Percentiles rank a stretch among this genome's conserved stretches.
phyloP scores from a whole-genome alignment of 23 tunicate species.

The Halocynthia aurantium region DNA sequence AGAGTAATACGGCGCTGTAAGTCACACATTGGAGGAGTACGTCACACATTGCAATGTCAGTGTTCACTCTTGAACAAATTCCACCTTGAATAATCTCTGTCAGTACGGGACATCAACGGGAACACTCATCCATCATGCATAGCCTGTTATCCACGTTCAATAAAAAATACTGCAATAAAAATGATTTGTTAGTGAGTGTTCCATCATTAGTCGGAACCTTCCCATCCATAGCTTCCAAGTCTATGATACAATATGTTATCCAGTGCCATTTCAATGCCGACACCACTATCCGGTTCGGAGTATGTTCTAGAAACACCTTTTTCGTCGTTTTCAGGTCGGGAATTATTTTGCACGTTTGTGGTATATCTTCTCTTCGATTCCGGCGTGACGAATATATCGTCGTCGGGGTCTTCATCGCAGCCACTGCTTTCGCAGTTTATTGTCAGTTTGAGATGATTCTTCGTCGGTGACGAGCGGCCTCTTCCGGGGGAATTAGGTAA shows the following conservation, averaged over 20 bases:
- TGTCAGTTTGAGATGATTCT: slow-evolving; percentile 3
- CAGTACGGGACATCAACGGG: no score
- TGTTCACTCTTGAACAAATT: no score
- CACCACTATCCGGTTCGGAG: slow-evolving; percentile 90
- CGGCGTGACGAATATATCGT: slow-evolving; percentile 20
- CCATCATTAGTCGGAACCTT: neutral
- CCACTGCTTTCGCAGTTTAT: neutral
- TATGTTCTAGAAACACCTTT: slow-evolving; percentile 56
- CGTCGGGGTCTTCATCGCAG: slow-evolving; percentile 10
- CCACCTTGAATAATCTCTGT: no score
- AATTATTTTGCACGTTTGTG: slow-evolving; percentile 14
- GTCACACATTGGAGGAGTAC: no score
- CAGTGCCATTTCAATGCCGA: slow-evolving; percentile 68
- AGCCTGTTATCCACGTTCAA: no score
- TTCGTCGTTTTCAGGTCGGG: neutral
- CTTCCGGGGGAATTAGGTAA: neutral
- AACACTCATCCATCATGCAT: no score
- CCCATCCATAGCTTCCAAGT: slow-evolving; percentile 32
- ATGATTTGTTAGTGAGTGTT: no score
- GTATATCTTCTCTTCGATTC: slow-evolving; percentile 25
- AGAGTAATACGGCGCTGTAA: no score
- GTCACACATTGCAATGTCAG: no score
- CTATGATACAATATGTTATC: slow-evolving; percentile 78
- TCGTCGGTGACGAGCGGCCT: neutral
- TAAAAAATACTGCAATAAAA: no score